These are phyloP conservation scores for Lithosia quadra DNA, from an alignment of 2,888 invertebrate genomes.

Conservation along the genomic window DNA sequence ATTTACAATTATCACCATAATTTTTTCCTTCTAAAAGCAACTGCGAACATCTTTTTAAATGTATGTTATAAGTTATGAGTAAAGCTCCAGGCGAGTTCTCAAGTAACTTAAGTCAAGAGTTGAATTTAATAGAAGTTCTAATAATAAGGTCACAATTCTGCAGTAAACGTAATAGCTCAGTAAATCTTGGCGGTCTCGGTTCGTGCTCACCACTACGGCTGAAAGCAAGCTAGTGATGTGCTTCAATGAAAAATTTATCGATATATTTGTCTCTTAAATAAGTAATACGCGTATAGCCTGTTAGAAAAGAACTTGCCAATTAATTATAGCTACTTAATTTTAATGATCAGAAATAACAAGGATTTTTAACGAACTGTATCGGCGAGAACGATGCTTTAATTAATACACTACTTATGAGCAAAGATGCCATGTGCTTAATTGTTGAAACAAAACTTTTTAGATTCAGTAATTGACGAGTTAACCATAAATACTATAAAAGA, in stretches of 20 bases:
- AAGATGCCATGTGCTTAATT: too few species aligned
- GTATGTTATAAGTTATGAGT: conserved; percentile 21
- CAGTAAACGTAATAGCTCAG: conserved; percentile 74
- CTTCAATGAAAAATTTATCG: conserved; percentile 25
- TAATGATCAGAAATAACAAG: too few species aligned
- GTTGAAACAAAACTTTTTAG: background rate
- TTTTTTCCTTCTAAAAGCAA: conserved; percentile 2
- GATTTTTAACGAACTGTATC: background rate
- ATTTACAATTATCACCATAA: background rate
- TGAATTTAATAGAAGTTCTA: conserved; percentile 64
- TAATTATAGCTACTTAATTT: too few species aligned
- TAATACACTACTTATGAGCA: background rate
- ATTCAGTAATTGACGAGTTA: background rate
- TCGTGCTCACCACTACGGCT: conserved; percentile 62
- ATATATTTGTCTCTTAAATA: conserved; percentile 16
- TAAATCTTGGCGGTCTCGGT: conserved; percentile 75
- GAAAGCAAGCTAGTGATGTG: conserved; percentile 60
- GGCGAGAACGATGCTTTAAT: background rate
- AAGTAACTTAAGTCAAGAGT: conserved; percentile 27
- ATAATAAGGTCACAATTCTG: conserved; percentile 74
- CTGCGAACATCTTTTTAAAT: conserved; percentile 15
- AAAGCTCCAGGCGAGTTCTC: conserved; percentile 16
- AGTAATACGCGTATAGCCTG: too few species aligned
- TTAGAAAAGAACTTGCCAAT: too few species aligned
- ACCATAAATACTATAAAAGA: background rate